Evolutionary conservation across 2,797 vertebrate genomes (phyloP).

Genomic region (Sciurus vulgaris): DNA sequence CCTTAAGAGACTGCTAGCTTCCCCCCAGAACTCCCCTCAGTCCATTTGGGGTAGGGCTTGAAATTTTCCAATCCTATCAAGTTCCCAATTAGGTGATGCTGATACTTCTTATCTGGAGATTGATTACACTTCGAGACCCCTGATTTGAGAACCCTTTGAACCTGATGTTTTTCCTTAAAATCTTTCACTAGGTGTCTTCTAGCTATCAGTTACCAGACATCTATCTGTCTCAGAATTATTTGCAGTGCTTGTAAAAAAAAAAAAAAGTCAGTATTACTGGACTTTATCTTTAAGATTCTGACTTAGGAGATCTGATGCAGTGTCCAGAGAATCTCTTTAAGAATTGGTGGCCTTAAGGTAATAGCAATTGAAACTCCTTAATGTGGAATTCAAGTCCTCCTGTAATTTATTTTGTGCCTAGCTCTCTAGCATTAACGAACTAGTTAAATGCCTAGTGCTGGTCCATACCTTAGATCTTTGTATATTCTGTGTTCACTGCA

Average conservation of each 20-base stretch:
- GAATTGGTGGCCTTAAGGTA: not conserved
- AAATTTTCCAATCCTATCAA: conserved; percentile 17
- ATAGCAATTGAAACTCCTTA: not conserved
- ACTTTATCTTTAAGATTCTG: not conserved
- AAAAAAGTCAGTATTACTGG: not conserved
- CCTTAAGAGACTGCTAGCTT: not conserved
- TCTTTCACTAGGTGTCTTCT: conserved; percentile 17
- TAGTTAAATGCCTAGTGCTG: not conserved
- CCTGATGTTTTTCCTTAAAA: conserved; percentile 9
- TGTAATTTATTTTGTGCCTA: not conserved
- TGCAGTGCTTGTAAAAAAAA: not conserved
- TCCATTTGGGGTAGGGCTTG: not conserved
- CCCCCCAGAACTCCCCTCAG: not conserved
- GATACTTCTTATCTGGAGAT: not conserved
- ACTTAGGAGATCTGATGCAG: not conserved
- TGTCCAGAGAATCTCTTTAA: not conserved
- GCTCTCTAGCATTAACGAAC: not conserved
- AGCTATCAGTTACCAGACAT: not conserved
- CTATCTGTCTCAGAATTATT: conserved; percentile 20
- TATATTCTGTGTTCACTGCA: not conserved
- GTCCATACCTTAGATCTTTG: not conserved
- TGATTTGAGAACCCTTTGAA: not conserved
- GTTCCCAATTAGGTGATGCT: not conserved
- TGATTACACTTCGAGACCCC: not conserved
- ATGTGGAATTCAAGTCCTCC: not conserved